Base-by-base conservation (phyloP, 2,797 vertebrate species). In the Onychomys arenicola region DNA sequence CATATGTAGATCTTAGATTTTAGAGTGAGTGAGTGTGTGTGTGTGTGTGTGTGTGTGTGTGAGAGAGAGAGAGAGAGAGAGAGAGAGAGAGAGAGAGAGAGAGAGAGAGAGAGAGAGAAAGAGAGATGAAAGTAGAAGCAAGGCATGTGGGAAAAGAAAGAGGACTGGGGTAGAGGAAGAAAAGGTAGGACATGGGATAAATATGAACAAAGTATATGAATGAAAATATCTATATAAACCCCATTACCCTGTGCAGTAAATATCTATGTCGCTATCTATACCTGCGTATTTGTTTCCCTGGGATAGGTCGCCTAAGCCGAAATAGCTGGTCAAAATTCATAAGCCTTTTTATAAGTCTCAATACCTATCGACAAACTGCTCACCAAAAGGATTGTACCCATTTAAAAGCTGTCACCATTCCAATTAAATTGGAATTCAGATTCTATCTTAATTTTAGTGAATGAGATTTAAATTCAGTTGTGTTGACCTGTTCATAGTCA, bases 291-390 rank as follows among this genome's bases (percentile, higher is more conserved):
- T n/a, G 40, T 94, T 92, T 90, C 67, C 59, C 78, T 86, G 71
- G 46, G 65, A 69, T 82, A 86, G 90, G 65, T 93, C 83, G 9
- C 32, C 77, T 69, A 93, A 46, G 52, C 75, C 88, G 27, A 94
- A 76, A 78, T 71, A 59, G 34, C 63, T 23, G 16, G 52, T 96
- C 43, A 86, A 37, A 94, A 80, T 82, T 59, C 61, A 63, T 16
- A 84, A 85, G n/a, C 82, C 6, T 91, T 46, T 96, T 92, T 76
- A 61, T 87, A 82, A 63, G 37, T 89, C 76, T 85, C 57, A 7
- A 76, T 88, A 43, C 32, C 37, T 80, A 86, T 46, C 40, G 63
- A 84, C 86, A 91, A 61, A 93, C 63, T 85, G 25, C 63, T 77
- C 5, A 90, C 49, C 75, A 7, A 52, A 95, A 85, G 32, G 46